A percentile compares a stretch with the other conserved stretches of the same genome.
These are phyloP conservation scores for Scolopax mira DNA, from an alignment of 2,113 vertebrate species.

Conservation along the genomic window DNA sequence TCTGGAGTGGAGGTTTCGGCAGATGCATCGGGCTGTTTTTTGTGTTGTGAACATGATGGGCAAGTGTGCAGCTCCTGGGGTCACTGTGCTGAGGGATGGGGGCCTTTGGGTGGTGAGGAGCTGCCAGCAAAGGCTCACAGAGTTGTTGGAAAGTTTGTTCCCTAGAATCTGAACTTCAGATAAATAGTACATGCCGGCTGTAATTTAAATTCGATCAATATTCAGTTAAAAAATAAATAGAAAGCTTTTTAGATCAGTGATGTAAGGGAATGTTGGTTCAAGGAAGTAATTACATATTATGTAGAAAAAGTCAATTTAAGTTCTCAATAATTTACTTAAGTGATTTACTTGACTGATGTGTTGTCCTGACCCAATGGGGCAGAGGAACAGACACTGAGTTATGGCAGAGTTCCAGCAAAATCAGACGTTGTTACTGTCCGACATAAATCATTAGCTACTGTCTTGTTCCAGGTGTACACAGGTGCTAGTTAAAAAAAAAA, in stretches of 20 bases:
- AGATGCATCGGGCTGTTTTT: not conserved
- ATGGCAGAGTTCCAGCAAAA: constrained; percentile 78
- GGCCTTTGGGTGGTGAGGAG: not conserved
- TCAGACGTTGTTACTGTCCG: constrained; percentile 60
- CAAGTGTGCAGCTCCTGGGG: not conserved
- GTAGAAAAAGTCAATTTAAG: constrained; percentile 64
- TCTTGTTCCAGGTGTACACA: constrained; percentile 77
- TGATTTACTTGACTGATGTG: constrained; percentile 62
- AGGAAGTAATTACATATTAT: constrained; percentile 71
- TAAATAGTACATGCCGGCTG: not conserved
- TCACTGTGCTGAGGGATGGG: fast-evolving
- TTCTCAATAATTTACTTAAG: constrained; percentile 71
- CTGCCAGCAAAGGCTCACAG: not conserved
- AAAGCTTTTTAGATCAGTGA: constrained; percentile 57
- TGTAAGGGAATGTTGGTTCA: constrained; percentile 63
- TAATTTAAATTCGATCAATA: constrained; percentile 62
- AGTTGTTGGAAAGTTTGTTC: not conserved
- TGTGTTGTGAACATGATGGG: fast-evolving
- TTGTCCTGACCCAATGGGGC: constrained; percentile 75
- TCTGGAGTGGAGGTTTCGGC: not conserved
- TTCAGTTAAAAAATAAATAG: constrained; percentile 62
- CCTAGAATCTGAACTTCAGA: not conserved
- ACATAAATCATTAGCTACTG: constrained; percentile 76
- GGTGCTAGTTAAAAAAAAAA: constrained; percentile 49
- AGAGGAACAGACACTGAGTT: constrained; percentile 74